Conservation (phyloP, 2,888 invertebrate genomes). For the Suillia variegata region DNA sequence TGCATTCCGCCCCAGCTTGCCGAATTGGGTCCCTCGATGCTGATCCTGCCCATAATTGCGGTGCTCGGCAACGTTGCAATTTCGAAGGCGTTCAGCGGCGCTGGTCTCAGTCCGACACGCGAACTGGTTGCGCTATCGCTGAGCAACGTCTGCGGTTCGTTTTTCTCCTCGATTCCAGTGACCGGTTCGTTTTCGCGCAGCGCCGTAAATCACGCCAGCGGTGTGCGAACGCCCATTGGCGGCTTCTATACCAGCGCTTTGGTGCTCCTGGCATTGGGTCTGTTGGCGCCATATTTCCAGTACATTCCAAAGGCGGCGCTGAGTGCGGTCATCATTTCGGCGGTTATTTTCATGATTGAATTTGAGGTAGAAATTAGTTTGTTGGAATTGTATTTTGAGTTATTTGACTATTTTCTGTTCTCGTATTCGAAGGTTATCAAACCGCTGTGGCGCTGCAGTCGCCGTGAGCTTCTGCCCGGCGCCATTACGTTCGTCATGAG, state of each 20-base stretch:
- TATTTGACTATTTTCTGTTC: no score
- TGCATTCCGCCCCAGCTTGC: constrained; percentile 65
- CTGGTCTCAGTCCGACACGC: constrained; percentile 85
- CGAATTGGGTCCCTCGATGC: constrained; percentile 82
- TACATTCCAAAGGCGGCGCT: constrained; percentile 88
- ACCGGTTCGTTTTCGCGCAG: constrained; percentile 88
- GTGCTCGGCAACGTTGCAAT: constrained; percentile 94
- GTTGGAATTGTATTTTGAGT: not conserved
- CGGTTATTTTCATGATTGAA: constrained; percentile 94
- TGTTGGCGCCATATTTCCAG: constrained; percentile 88
- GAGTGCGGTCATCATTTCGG: constrained; percentile 92
- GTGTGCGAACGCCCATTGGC: constrained; percentile 86
- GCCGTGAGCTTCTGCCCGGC: constrained; percentile 78
- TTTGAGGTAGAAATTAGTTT: constrained; percentile 67
- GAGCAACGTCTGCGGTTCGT: constrained; percentile 85
- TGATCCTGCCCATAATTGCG: constrained; percentile 86
- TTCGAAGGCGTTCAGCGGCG: constrained; percentile 89
- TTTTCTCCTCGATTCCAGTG: constrained; percentile 89
- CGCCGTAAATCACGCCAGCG: constrained; percentile 94
- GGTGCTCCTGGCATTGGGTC: constrained; percentile 81
- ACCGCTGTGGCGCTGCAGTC: constrained; percentile 83
- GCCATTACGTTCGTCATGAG: constrained; percentile 86
- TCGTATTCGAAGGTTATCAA: constrained; percentile 68
- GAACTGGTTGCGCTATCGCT: constrained; percentile 85
- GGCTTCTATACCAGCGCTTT: constrained; percentile 82